A percentile compares a stretch with the other conserved stretches of the same genome.
Evolutionary conservation across 2,888 invertebrate genomes (phyloP).

Genomic region (Stenichneumon culpator): DNA sequence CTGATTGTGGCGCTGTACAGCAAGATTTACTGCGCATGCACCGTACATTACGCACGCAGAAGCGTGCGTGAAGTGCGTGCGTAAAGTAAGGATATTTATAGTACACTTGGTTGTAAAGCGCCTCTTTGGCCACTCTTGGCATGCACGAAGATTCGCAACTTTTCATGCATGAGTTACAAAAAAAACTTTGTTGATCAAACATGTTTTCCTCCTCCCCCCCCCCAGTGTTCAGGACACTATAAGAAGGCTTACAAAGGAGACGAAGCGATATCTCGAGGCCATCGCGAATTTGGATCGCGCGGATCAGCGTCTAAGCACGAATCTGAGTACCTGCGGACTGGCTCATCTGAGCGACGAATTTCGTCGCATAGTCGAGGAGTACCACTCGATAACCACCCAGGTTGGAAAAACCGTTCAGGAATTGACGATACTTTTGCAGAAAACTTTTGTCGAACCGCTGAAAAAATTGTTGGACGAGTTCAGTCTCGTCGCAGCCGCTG

Average conservation of each 20-base stretch:
- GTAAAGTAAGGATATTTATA: no score
- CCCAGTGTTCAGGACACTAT: constrained; percentile 82
- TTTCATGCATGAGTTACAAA: no score
- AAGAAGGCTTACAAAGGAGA: constrained; percentile 83
- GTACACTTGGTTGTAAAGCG: no score
- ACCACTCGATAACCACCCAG: constrained; percentile 85
- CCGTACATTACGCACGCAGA: no score
- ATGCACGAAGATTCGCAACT: no score
- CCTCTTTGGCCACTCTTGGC: no score
- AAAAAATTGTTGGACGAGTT: constrained; percentile 84
- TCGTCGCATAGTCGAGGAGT: constrained; percentile 84
- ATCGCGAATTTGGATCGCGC: constrained; percentile 79
- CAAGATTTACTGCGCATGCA: no score
- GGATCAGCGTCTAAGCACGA: constrained; percentile 84
- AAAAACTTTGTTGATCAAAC: not conserved
- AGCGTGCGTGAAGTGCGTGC: no score
- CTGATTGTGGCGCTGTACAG: no score
- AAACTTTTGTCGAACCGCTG: constrained; percentile 84
- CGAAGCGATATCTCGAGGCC: constrained; percentile 82
- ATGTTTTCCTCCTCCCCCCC: not conserved
- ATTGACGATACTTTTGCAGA: constrained; percentile 78
- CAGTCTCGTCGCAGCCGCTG: constrained; percentile 78
- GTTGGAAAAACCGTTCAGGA: constrained; percentile 82
- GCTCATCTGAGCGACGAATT: constrained; percentile 84
- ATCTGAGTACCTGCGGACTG: constrained; percentile 83